Conservation (phyloP, 2,113 vertebrate genomes). For the Nerophis lumbriciformis region DNA sequence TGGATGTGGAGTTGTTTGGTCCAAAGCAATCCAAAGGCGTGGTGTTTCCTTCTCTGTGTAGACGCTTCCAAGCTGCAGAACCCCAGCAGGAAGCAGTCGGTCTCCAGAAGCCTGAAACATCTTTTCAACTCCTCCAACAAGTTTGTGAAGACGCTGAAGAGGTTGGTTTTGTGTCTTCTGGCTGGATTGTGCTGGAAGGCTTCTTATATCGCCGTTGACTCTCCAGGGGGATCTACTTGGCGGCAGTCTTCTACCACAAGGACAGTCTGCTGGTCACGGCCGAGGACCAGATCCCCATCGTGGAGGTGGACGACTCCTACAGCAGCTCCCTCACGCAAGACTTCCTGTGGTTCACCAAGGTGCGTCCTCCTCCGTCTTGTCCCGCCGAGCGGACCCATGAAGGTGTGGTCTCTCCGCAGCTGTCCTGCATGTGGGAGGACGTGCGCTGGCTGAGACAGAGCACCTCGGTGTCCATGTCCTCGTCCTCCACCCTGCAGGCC, state of each 20-base stretch:
- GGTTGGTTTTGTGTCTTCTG: conserved; percentile 63
- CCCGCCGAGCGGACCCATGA: neutral
- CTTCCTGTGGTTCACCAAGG: conserved; percentile 98
- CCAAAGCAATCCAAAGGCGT: too few species aligned
- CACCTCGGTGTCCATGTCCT: conserved; percentile 83
- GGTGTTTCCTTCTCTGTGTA: conserved; percentile 39
- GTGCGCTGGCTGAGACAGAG: conserved; percentile 94
- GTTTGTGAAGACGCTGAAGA: conserved; percentile 95
- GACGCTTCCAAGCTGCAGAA: conserved; percentile 87
- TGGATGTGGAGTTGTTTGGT: too few species aligned
- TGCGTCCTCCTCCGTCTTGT: conserved; percentile 29
- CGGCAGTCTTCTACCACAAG: conserved; percentile 90
- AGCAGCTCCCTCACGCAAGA: conserved; percentile 90
- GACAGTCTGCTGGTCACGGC: conserved; percentile 92
- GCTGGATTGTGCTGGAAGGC: neutral
- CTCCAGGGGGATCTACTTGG: conserved; percentile 93
- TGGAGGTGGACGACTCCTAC: conserved; percentile 95
- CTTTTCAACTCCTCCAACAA: conserved; percentile 97
- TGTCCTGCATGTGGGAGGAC: conserved; percentile 98
- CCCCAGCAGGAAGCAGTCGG: conserved; percentile 89
- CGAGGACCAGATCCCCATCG: conserved; percentile 96
- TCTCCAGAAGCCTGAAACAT: conserved; percentile 94
- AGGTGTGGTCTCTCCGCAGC: conserved; percentile 63
- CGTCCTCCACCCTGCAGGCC: conserved; percentile 87
- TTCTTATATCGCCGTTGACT: neutral